Evolutionary conservation across 2,113 vertebrate species (phyloP), one percentile per base, ranked within the genome.

Genomic region (Cynocephalus volans): DNA sequence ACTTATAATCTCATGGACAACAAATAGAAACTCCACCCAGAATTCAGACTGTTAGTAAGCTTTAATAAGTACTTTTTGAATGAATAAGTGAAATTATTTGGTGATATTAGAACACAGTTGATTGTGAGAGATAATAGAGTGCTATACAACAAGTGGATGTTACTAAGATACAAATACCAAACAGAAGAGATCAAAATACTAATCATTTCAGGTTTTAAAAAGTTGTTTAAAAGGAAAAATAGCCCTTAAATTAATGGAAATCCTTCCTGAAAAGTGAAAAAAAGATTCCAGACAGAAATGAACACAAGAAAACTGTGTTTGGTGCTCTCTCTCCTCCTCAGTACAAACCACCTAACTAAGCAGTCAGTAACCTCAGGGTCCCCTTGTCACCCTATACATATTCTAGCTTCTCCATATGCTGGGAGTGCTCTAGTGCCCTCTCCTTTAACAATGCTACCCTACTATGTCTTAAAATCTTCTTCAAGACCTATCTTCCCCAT

Each of bases 121-220:
- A 84, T 88, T 36, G 56, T 23, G 33, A 84, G 50, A 95, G 64
- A 79, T 41, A 81, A 58, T 4, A 95, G 6, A 56, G 3, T 67
- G 54, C 7, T 28, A 82, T 80, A 62, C 33, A 21, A 41, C n/a
- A 41, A 77, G 48, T 36, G 3, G n/a, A 15, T 58, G 2, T 31
- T 50, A 24, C 8, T 58, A 83, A 96, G 79, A 95, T 12, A 70
- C 18, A 97, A 84, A 96, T n/a, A 75, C 24, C 31, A 96, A 84
- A 70, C 6, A 95, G 28, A 85, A 80, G 56, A 81, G n/a, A 64
- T 77, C 41, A 84, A 96, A 95, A 84, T 52, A 41, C 13, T n/a
- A 36, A 60, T 64, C 75, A 83, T 75, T 86, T 28, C 48, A 60
- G 65, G 21, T 73, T 92, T 95, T 96, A 54, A 89, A 81, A 93